Evolutionary conservation across 1,140 invertebrate species (phyloP).

Genomic region (Gryon sp.): DNA sequence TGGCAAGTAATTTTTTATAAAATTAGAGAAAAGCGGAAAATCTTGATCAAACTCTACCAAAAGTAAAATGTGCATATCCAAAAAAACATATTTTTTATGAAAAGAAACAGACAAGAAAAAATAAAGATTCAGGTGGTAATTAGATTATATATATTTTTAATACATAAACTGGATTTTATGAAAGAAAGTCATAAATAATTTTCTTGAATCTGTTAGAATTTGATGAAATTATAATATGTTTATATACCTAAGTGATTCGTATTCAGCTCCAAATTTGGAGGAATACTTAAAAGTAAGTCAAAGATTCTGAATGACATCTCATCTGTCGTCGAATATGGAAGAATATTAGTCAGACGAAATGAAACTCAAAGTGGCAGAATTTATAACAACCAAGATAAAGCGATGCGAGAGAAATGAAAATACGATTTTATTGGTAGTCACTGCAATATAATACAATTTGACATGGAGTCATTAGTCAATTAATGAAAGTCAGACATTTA

Average conservation of each 20-base stretch:
- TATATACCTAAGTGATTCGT: slow-evolving; percentile 21
- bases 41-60: too few relatives aligned
- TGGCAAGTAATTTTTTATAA: slow-evolving; percentile 40
- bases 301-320: slow-evolving; percentile 52
- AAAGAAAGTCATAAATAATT: too few relatives aligned
- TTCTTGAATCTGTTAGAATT: too few relatives aligned
- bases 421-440: slow-evolving; percentile 53
- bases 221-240: slow-evolving; percentile 7
- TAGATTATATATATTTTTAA: too few relatives aligned
- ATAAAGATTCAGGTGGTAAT: too few relatives aligned
- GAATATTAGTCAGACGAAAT: slow-evolving; percentile 62
- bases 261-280: slow-evolving; percentile 29
- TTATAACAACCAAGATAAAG: slow-evolving; percentile 61
- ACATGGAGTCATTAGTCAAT: slow-evolving; percentile 50
- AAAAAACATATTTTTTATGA: too few relatives aligned
- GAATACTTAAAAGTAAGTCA: slow-evolving; percentile 37
- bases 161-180: too few relatives aligned
- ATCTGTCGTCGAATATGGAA: slow-evolving; percentile 57
- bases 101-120: too few relatives aligned
- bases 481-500: slow-evolving; percentile 55
- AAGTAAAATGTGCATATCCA: too few relatives aligned
- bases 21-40: slow-evolving; percentile 21
- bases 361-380: slow-evolving; percentile 54
- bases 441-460: slow-evolving; percentile 53
- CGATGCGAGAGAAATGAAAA: slow-evolving; percentile 55